phyloP scores from a whole-genome alignment of 1,140 invertebrate species.

The Octopus bimaculoides region DNA sequence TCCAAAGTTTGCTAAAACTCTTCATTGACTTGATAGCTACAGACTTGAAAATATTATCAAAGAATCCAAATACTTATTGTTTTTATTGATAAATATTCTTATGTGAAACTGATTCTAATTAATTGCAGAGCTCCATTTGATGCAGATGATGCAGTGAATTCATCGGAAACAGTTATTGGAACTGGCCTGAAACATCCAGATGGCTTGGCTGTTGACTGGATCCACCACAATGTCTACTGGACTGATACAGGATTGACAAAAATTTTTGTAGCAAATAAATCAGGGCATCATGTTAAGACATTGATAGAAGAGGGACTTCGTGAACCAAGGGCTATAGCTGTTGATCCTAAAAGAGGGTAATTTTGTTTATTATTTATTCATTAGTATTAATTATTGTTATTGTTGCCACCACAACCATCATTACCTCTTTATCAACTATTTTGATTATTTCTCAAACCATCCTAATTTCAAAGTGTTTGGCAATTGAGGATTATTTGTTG shows the following conservation, averaged over 20 bases:
- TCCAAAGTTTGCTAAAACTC: no score
- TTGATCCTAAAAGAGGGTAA: conserved; percentile 91
- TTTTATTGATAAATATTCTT: no score
- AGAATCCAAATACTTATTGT: no score
- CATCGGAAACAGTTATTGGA: conserved; percentile 64
- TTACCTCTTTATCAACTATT: no score
- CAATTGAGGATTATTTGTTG: no score
- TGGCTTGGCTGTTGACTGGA: conserved; percentile 94
- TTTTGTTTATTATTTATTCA: conserved; percentile 25
- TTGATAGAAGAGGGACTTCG: conserved; percentile 80
- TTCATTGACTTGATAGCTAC: no score
- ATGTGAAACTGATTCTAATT: neutral
- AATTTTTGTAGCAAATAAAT: conserved; percentile 78
- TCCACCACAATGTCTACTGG: conserved; percentile 95
- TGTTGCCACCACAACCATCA: no score
- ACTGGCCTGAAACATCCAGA: conserved; percentile 74
- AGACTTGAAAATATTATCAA: no score
- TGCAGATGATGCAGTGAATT: conserved; percentile 74
- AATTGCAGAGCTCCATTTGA: conserved; percentile 50
- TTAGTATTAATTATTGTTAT: no score
- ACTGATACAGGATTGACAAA: conserved; percentile 89
- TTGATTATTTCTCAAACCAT: no score
- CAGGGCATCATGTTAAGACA: conserved; percentile 77
- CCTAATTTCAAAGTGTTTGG: no score
- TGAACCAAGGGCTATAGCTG: conserved; percentile 90